These are phyloP conservation scores for Marronus borbonicus DNA, from an alignment of 2,888 invertebrate species.

Conservation along the genomic window DNA sequence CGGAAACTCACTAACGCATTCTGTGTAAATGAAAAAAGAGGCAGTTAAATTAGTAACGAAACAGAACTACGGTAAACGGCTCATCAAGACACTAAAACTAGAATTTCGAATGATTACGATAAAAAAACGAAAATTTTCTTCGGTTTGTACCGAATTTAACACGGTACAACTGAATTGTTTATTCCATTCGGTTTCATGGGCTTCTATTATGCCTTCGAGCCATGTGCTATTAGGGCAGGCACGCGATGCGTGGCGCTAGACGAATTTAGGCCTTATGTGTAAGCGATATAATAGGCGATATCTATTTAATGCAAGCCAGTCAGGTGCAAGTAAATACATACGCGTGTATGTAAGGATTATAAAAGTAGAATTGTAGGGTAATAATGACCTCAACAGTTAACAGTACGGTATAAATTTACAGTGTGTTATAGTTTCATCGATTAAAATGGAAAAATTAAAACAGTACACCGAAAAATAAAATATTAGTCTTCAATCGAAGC, in stretches of 20 bases:
- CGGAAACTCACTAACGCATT: slow-evolving; percentile 10
- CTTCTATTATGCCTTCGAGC: slow-evolving; percentile 46
- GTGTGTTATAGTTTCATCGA: no score
- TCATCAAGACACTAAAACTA: neutral
- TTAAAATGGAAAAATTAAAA: no score
- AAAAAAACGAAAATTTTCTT: slow-evolving; percentile 6
- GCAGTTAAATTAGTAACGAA: slow-evolving; percentile 17
- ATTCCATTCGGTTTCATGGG: slow-evolving; percentile 51
- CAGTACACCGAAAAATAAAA: no score
- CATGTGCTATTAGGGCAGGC: slow-evolving; percentile 56
- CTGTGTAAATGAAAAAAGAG: slow-evolving; percentile 1
- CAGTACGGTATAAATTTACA: no score
- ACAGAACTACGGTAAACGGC: slow-evolving; percentile 1
- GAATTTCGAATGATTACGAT: slow-evolving; percentile 1
- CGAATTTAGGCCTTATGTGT: slow-evolving; percentile 52
- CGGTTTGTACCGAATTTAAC: slow-evolving; percentile 8
- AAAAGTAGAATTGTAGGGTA: slow-evolving; percentile 1
- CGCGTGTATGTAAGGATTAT: neutral
- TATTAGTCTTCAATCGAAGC: neutral
- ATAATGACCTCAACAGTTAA: neutral
- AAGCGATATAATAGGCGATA: slow-evolving; percentile 13
- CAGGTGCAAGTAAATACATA: slow-evolving; percentile 45
- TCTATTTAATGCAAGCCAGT: slow-evolving; percentile 31
- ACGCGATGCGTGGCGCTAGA: slow-evolving; percentile 54
- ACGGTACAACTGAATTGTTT: slow-evolving; percentile 33